A percentile compares a stretch with the other conserved stretches of the same genome.
phyloP scores from a whole-genome alignment of 2,797 vertebrate genomes.

The Tragopan temminckii region DNA sequence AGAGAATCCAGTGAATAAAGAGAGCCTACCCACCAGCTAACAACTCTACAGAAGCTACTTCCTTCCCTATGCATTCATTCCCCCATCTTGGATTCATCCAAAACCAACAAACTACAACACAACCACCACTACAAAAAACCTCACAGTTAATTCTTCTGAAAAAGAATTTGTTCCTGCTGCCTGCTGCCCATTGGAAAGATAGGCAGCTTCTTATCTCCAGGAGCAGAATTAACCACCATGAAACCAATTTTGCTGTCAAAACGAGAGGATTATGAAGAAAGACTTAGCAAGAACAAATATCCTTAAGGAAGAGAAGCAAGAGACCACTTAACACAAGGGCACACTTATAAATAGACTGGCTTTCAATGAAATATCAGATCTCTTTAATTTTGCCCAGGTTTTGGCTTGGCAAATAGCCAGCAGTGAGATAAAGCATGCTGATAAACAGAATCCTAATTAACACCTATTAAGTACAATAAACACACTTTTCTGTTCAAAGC shows the following conservation, averaged over 20 bases:
- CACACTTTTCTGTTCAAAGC: background rate
- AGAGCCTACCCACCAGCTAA: background rate
- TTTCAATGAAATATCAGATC: background rate
- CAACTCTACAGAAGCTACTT: background rate
- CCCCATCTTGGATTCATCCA: background rate
- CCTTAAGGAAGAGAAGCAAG: background rate
- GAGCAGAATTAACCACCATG: background rate
- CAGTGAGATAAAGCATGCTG: background rate
- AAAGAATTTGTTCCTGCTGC: background rate
- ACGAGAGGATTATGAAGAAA: background rate
- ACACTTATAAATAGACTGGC: background rate
- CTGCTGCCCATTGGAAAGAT: background rate
- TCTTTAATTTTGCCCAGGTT: background rate
- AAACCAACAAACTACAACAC: background rate
- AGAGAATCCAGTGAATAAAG: background rate
- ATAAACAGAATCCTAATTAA: conserved; percentile 16
- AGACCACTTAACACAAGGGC: background rate
- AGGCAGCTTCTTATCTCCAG: background rate
- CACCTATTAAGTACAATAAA: conserved; percentile 1
- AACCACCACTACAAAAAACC: too few relatives aligned
- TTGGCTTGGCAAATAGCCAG: background rate
- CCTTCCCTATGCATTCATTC: background rate
- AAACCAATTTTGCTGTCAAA: conserved; percentile 28
- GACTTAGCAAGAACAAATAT: conserved; percentile 18
- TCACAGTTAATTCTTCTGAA: background rate